Conservation (phyloP, 2,888 invertebrate species). For the Dorcus parallelipipedus region DNA sequence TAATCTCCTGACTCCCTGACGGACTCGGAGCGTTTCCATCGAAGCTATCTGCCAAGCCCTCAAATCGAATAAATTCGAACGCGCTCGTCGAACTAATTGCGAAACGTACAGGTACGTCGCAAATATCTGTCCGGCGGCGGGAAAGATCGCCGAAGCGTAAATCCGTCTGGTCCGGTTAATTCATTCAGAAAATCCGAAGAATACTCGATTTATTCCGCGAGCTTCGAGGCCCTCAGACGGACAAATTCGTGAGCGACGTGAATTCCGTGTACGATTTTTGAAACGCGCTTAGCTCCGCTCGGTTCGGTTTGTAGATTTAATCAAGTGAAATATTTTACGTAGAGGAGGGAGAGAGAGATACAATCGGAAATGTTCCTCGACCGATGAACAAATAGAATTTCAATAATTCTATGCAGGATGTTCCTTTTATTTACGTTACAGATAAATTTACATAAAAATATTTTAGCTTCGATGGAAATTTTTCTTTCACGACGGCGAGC, state of each 20-base stretch:
- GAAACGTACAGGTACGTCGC: no score
- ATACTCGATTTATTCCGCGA: neutral
- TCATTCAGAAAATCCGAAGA: neutral
- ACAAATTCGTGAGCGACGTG: neutral
- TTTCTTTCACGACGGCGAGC: no score
- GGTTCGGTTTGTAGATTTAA: neutral
- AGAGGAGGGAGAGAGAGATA: neutral
- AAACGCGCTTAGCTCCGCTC: neutral
- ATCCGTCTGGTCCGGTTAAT: neutral
- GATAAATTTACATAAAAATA: no score
- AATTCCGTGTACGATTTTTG: neutral
- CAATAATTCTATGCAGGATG: neutral
- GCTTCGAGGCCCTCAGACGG: neutral
- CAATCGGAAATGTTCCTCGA: neutral
- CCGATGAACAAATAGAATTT: neutral
- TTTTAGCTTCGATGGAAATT: no score
- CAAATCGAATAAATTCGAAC: no score
- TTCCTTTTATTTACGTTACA: neutral
- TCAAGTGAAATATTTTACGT: neutral
- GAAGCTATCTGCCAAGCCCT: no score
- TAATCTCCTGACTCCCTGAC: conserved; percentile 17
- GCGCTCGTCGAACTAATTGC: no score
- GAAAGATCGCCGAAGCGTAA: neutral
- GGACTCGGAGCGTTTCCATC: neutral
- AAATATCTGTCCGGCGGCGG: neutral